A percentile compares a stretch with the other conserved stretches of the same genome.
Evolutionary conservation across 2,888 invertebrate species (phyloP).

Genomic region (Cephonodes hylas): DNA sequence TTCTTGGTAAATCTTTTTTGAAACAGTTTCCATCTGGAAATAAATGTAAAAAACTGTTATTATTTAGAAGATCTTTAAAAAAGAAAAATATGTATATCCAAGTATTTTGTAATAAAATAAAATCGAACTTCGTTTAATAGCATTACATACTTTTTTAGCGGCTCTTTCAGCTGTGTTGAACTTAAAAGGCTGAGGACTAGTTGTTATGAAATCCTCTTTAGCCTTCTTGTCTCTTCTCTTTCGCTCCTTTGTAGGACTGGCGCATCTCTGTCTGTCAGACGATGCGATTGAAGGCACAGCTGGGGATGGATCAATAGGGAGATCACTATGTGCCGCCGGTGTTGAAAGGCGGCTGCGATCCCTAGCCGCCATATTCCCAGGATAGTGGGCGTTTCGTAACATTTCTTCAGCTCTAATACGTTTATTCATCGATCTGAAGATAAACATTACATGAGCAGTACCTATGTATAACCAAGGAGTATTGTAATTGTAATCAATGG

Average conservation of each 20-base stretch:
- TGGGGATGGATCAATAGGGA: conserved; percentile 72
- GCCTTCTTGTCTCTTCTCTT: conserved; percentile 51
- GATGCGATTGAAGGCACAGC: conserved; percentile 56
- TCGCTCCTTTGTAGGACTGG: conserved; percentile 57
- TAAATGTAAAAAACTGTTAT: neutral
- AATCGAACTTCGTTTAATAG: no score
- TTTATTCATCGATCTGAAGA: conserved; percentile 81
- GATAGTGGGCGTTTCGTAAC: conserved; percentile 83
- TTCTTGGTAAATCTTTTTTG: conserved; percentile 63
- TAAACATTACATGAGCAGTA: no score
- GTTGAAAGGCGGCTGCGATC: conserved; percentile 77
- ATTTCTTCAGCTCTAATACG: conserved; percentile 86
- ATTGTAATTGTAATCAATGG: no score
- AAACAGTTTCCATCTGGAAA: conserved; percentile 65
- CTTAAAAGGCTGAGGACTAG: conserved; percentile 76
- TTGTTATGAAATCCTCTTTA: conserved; percentile 76
- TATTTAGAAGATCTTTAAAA: no score
- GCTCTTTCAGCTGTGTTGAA: conserved; percentile 77
- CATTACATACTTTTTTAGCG: conserved; percentile 59
- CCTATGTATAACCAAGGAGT: no score
- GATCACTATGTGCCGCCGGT: conserved; percentile 72
- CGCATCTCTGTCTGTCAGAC: conserved; percentile 52
- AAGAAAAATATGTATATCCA: no score
- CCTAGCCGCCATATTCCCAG: conserved; percentile 85
- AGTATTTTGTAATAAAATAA: no score